A percentile compares a stretch with the other conserved stretches of the same genome.
Evolutionary conservation across 2,797 vertebrate genomes (phyloP).

Genomic region (Lacerta viridis): DNA sequence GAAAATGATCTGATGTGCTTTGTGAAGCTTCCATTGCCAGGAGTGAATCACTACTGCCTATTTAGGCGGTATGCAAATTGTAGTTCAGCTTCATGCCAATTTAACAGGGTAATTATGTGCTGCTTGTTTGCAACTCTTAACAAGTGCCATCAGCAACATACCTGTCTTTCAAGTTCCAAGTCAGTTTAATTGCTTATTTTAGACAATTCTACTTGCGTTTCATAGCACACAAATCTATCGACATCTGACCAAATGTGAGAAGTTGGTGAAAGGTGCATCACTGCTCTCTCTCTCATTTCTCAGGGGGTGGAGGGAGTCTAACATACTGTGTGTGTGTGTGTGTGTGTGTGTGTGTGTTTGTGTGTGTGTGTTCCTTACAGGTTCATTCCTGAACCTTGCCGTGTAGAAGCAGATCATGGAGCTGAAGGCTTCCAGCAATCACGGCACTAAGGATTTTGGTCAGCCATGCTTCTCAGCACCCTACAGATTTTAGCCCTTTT

Average conservation of each 20-base stretch:
- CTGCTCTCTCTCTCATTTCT: background rate
- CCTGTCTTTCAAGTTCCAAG: constrained; percentile 10
- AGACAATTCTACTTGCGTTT: background rate
- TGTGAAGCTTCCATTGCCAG: background rate
- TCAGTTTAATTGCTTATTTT: constrained; percentile 7
- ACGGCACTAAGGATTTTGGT: background rate
- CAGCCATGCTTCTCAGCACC: background rate
- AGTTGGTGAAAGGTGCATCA: background rate
- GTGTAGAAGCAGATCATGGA: background rate
- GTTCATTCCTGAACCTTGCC: background rate
- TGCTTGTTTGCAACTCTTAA: background rate
- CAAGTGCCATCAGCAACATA: background rate
- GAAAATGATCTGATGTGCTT: background rate
- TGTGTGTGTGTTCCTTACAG: background rate
- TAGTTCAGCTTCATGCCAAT: background rate
- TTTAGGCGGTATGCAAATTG: background rate
- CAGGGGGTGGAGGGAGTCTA: background rate
- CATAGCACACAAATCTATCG: background rate
- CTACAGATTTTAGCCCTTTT: background rate
- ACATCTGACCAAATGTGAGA: constrained; percentile 3
- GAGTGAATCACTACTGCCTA: background rate
- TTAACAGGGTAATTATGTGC: constrained; percentile 7
- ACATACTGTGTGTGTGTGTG: too few relatives aligned
- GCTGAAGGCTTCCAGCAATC: accelerated
- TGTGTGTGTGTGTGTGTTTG: too few relatives aligned